Percentiles rank a stretch among this genome's conserved stretches.
These are phyloP conservation scores for Cyphomyrus plagiostoma DNA, from an alignment of 2,113 vertebrate species.

Conservation along the genomic window DNA sequence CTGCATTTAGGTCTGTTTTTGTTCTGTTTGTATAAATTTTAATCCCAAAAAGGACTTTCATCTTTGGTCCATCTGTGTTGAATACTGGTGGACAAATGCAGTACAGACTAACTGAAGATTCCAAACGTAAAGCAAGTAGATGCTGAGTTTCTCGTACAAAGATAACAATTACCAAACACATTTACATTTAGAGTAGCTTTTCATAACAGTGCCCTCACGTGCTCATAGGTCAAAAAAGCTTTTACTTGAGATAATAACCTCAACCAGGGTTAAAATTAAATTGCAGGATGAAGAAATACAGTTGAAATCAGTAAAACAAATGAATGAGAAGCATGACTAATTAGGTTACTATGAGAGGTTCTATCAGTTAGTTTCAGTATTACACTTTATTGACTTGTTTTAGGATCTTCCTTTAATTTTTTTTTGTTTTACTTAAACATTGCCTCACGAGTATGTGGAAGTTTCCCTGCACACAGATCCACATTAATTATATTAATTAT, in stretches of 20 bases:
- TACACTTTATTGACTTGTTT: not conserved
- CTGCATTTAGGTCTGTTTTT: not conserved
- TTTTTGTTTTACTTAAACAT: not conserved
- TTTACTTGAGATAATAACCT: slow-evolving; percentile 51
- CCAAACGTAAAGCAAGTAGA: slow-evolving; percentile 43
- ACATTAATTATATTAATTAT: slow-evolving; percentile 15
- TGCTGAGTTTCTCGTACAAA: slow-evolving; percentile 53
- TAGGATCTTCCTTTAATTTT: not conserved
- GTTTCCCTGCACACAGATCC: not conserved
- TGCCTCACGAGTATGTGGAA: not conserved
- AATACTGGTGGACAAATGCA: slow-evolving; percentile 40
- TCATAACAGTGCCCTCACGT: slow-evolving; percentile 51
- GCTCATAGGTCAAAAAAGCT: slow-evolving; percentile 53
- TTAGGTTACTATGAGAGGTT: not conserved
- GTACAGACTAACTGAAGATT: slow-evolving; percentile 39
- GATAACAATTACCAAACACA: slow-evolving; percentile 60
- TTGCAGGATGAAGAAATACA: slow-evolving; percentile 19
- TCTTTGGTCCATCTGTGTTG: slow-evolving; percentile 17
- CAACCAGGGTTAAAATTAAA: slow-evolving; percentile 32
- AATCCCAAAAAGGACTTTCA: slow-evolving; percentile 29
- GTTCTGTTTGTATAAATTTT: slow-evolving; percentile 12
- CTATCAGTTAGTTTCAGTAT: not conserved
- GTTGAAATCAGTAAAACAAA: slow-evolving; percentile 30
- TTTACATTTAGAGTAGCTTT: slow-evolving; percentile 69
- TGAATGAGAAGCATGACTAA: slow-evolving; percentile 24